Conservation (phyloP, 1,140 invertebrate species). For the Calosoma granatense region DNA sequence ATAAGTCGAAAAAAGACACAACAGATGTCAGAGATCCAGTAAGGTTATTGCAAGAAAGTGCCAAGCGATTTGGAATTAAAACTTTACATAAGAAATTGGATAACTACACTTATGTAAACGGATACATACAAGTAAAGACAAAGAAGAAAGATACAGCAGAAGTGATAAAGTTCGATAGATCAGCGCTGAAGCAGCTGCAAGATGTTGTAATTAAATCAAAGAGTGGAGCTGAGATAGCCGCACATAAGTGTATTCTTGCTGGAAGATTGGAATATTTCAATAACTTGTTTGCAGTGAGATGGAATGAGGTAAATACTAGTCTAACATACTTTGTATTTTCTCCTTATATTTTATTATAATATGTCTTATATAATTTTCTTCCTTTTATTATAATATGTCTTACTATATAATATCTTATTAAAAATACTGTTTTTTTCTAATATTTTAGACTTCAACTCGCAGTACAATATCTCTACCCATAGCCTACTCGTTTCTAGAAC, state of each 20-base stretch:
- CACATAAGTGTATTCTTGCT: slow-evolving; percentile 63
- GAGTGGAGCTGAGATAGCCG: slow-evolving; percentile 40
- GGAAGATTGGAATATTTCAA: slow-evolving; percentile 65
- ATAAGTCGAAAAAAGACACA: slow-evolving; percentile 15
- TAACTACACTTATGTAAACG: slow-evolving; percentile 27
- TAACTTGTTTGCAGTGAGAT: slow-evolving; percentile 59
- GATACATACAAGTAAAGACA: not conserved
- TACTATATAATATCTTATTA: not conserved
- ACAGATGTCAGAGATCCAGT: slow-evolving; percentile 37
- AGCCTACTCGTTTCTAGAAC: slow-evolving; percentile 36
- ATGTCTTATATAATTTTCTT: not conserved
- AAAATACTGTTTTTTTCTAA: not conserved
- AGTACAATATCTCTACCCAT: slow-evolving; percentile 19
- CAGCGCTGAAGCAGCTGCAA: not conserved
- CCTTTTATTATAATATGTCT: no score
- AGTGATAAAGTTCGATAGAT: slow-evolving; percentile 6
- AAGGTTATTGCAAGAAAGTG: slow-evolving; percentile 45
- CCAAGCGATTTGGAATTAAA: slow-evolving; percentile 40
- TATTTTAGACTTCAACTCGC: slow-evolving; percentile 5
- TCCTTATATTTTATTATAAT: slow-evolving; percentile 17
- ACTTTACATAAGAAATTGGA: slow-evolving; percentile 39
- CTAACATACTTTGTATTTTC: slow-evolving; percentile 26
- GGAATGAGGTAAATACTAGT: slow-evolving; percentile 48
- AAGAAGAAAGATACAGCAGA: not conserved
- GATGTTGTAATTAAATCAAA: slow-evolving; percentile 14